These are phyloP conservation scores for Alethe diademata DNA, from an alignment of 2,113 vertebrate species.

Conservation along the genomic window DNA sequence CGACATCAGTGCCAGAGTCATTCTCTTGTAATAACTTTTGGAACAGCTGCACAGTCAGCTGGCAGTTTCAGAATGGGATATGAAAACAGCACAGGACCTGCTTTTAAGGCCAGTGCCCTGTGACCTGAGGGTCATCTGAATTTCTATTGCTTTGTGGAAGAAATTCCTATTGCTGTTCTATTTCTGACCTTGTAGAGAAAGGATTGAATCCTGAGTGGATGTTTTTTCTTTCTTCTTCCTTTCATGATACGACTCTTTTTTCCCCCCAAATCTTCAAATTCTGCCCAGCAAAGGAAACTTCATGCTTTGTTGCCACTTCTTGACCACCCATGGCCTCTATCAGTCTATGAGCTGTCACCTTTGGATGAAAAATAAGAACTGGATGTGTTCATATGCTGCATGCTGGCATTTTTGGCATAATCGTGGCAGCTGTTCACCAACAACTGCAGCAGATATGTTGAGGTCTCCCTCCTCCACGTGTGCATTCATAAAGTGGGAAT, in stretches of 20 bases:
- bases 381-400: accelerated
- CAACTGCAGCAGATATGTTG: neutral
- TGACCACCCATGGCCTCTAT: neutral
- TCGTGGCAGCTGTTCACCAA: neutral
- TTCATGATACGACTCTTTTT: neutral
- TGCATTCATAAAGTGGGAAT: neutral
- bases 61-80: neutral
- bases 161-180: neutral
- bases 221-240: neutral
- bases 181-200: neutral
- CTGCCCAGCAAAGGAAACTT: neutral
- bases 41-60: neutral
- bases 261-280: neutral
- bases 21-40: neutral
- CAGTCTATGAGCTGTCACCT: neutral
- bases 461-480: neutral
- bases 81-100: neutral
- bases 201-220: neutral
- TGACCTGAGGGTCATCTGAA: neutral
- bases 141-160: neutral
- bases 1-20: neutral
- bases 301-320: neutral
- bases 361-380: neutral
- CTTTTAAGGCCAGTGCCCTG: neutral
- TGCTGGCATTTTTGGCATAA: neutral